Base-by-base conservation (phyloP, 2,113 vertebrate species). In the Etheostoma spectabile region DNA sequence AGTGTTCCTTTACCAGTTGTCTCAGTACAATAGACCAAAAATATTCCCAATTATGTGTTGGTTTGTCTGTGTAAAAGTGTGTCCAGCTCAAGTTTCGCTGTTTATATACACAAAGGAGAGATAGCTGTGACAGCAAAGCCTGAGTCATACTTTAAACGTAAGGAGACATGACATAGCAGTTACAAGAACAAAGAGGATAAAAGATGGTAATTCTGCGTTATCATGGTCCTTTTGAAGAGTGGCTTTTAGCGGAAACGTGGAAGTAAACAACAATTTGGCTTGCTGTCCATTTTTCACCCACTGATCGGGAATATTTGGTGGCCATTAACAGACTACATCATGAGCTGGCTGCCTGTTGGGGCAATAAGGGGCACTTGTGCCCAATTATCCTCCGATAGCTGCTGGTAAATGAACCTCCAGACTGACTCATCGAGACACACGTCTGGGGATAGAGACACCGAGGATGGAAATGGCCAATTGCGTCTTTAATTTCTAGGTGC, bases 341-440 rank as follows among this genome's bases (percentile, higher is more conserved):
- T 66, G 79, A 86, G 78, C 76, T 49, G 57, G 45, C 74, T 46
- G 82, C 73, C 84, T 77, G 70, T 57, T 65, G 80, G 82, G 65
- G 89, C 80, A 75, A 74, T 69, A 67, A 88, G 78, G 24, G 48
- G 77, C 82, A 91, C 80, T 86, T 82, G 83, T 77, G 86, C 65
- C 53, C 88, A 83, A 86, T 90, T 90, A 90, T 91, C 90, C 88
- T 85, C 86, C 83, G 74, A 79, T 77, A 61, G 70, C 62, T 80
- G 84, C 80, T 79, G 74, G 69, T 75, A 63, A 84, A 82, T 71
- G 52, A 82, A 82, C 45, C 76, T 75, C n/a, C 61, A 46, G 65
- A 64, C 77, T 83, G 86, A 86, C 79, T 88, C 84, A 86, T 60
- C 7, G 16, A 65, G 65, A 42, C 38, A 70, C 67, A 67, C 75